Evolutionary conservation across 2,113 vertebrate genomes (phyloP), one percentile per base, ranked within the genome.

Genomic region (Ancistrus triradiatus): DNA sequence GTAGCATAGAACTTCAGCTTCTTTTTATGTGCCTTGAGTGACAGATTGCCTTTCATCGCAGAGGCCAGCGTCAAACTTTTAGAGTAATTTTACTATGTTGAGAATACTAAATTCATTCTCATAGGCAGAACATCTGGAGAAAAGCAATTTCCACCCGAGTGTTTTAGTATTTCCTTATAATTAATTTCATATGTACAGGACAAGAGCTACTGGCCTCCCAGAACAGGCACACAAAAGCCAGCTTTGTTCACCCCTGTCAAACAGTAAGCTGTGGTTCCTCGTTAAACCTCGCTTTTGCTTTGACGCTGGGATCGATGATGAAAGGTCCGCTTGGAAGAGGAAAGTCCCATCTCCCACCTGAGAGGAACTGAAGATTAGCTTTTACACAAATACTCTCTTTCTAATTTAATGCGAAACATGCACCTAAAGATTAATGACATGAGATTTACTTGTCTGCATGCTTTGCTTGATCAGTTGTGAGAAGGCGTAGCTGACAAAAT

Each of bases 101-200:
- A 75, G 78, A 81, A 80, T 80, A 80, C 80, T 78, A 83, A 84
- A 84, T 87, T 77, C 80, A 86, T 87, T 81, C 84, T 89, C 84
- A 86, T 84, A 86, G 85, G 84, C 66, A 68, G 76, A 88, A 84
- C 86, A 89, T 87, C 86, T 89, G 88, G 86, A 82, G 81, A 84
- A 85, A 87, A 86, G 85, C 81, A 85, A 89, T 89, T 88, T 90
- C 84, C 87, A 89, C 82, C 81, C 80, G 78, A 89, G 86, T 86
- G 85, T 88, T 89, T 89, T 88, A 87, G 85, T 89, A 86, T 87
- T 87, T 89, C 89, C 85, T 87, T 84, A 78, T 89, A 88, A 88
- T 90, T 88, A 88, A 89, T 87, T 89, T 88, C 85, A 88, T 82
- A 86, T 89, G 89, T 86, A 88, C 80, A 84, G 84, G 83, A 88